Base-by-base conservation (phyloP, 2,113 vertebrate genomes). In the Electrona antarctica region DNA sequence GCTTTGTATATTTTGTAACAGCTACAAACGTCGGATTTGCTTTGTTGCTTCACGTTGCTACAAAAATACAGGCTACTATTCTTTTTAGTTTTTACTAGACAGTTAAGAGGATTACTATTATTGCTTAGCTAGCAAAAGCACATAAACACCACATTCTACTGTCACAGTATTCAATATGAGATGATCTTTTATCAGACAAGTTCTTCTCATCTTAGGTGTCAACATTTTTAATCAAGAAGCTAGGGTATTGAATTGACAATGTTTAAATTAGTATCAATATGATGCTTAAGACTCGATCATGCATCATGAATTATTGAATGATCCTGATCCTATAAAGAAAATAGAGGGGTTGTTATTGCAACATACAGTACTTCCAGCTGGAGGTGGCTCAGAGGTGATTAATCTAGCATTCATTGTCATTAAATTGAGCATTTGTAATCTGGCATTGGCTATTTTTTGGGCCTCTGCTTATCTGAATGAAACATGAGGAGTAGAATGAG, bases 381-480 rank as follows among this genome's bases (percentile, higher is more conserved):
- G 13, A 7, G 33, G 33, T 55, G 49, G 52, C 57, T 68, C n/a
- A 52, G 67, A 28, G 15, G 7, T 13, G 7, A 50, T 52, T 76
- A 48, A 10, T 8, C 49, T 64, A 61, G 74, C 33, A 52, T 57
- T 66, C 78, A 58, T 14, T 57, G 72, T 54, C 58, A 63, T 33
- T 58, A 78, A 79, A 82, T 77, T 79, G 51, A 71, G 57, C 72
- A 70, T 85, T 87, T 80, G 72, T 79, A 84, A 90, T 86, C 79
- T 84, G 56, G 21, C 54, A 8, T 8, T 56, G 69, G 49, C 79
- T 64, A 72, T 88, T 88, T 89, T 78, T 66, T 56, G 60, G 60
- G 1, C 74, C 77, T 76, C 68, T 73, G 59, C 80, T 88, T 82
- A 84, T 91, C 77, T 87, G 70, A 82, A 85, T 73, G 81, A 86